Evolutionary conservation across 1,140 invertebrate genomes (phyloP), one percentile per base, ranked within the genome.

Genomic region (Aphidius gifuensis): DNA sequence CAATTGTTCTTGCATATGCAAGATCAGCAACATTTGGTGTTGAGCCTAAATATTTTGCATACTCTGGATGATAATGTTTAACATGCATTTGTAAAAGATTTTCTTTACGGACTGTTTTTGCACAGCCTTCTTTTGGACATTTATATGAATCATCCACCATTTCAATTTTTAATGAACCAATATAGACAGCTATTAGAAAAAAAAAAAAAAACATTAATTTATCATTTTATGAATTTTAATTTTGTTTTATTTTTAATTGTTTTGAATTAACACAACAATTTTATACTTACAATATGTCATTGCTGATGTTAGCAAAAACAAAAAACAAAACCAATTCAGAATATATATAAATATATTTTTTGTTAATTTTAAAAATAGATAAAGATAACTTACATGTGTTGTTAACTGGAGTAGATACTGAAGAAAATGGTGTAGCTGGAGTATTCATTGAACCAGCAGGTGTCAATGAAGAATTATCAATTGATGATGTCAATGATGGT

Each of bases 21-120:
- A 93, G 78, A 74, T 94, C 92, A 32, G 90, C 85, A 57, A 94
- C 92, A 78, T 94, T 94, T 16, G 91, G 91, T 4, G 90, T 92
- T 6, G 84, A 85, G 6, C 90, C 90, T 47, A 92, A 76, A 74
- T 88, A 87, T 70, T 91, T 87, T 1, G 85, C 86, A 65, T 90
- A 84, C 66, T 93, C 91, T 2, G 87, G 85, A 80, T 95, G 92
- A 72, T 94, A 94, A 77, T 94, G 92, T 69, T 94, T 93, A n/a
- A 94, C 89, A 69, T 95, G 92, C 87, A 94, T 94, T 76, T 90
- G 87, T 3, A 96, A 79, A 39, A 96, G 83, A 68, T 91, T 93
- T 70, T 95, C 92, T 73, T 94, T 95, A 21, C 94, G 83, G 75
- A 95, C 96, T 64, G 88, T 90, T 79, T 97, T 97, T 9, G 84